Evolutionary conservation across 1,140 invertebrate genomes (phyloP).

Genomic region (Drosophila equinoxialis): DNA sequence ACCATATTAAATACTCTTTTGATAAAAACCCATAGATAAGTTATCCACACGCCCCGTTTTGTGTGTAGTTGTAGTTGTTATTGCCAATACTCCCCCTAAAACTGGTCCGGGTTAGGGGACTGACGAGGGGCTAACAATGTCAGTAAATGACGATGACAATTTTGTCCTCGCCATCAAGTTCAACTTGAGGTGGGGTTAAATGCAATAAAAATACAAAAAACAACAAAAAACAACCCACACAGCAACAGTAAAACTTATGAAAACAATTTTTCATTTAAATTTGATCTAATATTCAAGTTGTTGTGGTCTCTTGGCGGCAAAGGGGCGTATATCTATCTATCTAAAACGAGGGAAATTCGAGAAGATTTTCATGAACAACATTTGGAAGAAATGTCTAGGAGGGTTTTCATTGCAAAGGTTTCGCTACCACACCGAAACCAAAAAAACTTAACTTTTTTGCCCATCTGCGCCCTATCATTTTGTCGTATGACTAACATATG

Average conservation of each 20-base stretch:
- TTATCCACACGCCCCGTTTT: conserved; percentile 1
- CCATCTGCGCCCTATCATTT: background rate
- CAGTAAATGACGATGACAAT: background rate
- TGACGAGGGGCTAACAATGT: background rate
- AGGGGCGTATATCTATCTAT: too few relatives aligned
- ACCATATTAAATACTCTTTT: conserved; percentile 6
- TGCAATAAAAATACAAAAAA: conserved; percentile 2
- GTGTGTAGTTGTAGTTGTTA: background rate
- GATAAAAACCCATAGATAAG: conserved; percentile 7
- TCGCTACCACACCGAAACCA: too few relatives aligned
- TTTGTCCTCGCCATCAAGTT: background rate
- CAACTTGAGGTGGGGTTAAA: background rate
- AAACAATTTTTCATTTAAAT: background rate
- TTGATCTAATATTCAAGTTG: background rate
- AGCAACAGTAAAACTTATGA: background rate
- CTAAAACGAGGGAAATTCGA: too few relatives aligned
- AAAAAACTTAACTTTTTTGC: background rate
- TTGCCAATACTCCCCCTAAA: background rate
- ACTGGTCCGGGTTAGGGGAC: background rate
- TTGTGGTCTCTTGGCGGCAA: background rate
- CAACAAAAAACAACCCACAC: background rate
- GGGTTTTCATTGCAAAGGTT: too few relatives aligned
- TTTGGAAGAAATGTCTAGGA: too few relatives aligned
- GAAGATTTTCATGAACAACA: too few relatives aligned
- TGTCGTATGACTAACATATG: background rate